A percentile compares a stretch with the other conserved stretches of the same genome.
These are phyloP conservation scores for Pantherophis guttatus DNA, from an alignment of 2,113 vertebrate species.

Conservation along the genomic window DNA sequence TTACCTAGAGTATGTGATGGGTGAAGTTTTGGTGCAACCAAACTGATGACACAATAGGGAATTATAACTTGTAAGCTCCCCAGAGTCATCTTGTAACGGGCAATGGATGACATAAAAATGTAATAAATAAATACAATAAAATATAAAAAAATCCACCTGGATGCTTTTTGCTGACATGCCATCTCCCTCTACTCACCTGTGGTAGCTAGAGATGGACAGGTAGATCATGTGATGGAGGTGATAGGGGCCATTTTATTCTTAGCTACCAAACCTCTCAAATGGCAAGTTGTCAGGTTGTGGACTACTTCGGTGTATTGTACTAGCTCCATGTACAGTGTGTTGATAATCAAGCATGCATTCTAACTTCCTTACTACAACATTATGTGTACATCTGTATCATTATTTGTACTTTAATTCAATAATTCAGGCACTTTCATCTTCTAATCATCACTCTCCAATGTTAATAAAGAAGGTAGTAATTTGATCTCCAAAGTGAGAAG, in stretches of 20 bases:
- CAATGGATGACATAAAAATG: too few relatives aligned
- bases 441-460: background rate
- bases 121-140: too few relatives aligned
- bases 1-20: background rate
- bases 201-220: background rate
- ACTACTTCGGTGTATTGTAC: too few relatives aligned
- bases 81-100: too few relatives aligned
- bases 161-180: background rate
- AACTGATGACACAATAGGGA: background rate
- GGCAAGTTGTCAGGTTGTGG: background rate
- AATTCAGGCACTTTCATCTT: background rate
- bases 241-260: background rate
- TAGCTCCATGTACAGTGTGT: background rate
- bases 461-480: background rate
- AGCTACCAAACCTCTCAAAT: background rate
- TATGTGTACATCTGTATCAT: background rate
- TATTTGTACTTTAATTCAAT: background rate
- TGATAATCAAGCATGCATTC: background rate
- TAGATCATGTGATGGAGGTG: background rate
- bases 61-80: too few relatives aligned
- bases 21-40: background rate
- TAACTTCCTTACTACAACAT: background rate
- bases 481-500: background rate
- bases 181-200: background rate
- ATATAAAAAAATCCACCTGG: background rate